A percentile compares a stretch with the other conserved stretches of the same genome.
Conservation (phyloP, 2,888 invertebrate genomes). For the Argynnis bischoffii region DNA sequence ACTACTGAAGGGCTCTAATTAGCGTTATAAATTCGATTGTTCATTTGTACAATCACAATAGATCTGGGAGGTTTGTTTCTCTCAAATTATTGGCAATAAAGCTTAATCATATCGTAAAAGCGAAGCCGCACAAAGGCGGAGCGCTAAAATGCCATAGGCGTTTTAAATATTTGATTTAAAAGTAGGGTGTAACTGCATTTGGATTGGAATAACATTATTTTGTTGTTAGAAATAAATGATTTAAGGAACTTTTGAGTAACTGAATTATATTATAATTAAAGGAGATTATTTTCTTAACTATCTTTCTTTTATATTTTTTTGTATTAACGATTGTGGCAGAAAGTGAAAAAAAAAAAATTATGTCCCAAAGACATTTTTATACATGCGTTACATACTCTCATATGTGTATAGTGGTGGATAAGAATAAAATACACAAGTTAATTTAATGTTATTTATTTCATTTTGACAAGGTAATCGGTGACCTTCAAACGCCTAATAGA, state of each 20-base stretch:
- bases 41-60: conserved; percentile 64
- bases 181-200: conserved; percentile 4
- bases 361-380: neutral
- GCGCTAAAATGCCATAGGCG: conserved; percentile 58
- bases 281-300: neutral
- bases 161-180: conserved; percentile 42
- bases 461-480: conserved; percentile 80
- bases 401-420: neutral
- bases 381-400: neutral
- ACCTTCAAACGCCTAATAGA: conserved; percentile 76
- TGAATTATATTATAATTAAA: neutral
- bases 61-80: conserved; percentile 75
- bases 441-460: conserved; percentile 78
- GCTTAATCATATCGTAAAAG: conserved; percentile 75
- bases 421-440: conserved; percentile 40
- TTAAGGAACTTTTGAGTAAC: neutral
- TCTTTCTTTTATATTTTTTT: neutral
- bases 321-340: neutral
- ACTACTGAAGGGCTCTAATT: conserved; percentile 41
- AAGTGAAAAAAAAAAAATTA: neutral
- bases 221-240: neutral
- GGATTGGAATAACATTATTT: neutral
- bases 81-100: conserved; percentile 79
- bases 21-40: conserved; percentile 58
- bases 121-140: conserved; percentile 48